Conservation (phyloP, 2,888 invertebrate genomes). For the Cryptocephalus moraei region DNA sequence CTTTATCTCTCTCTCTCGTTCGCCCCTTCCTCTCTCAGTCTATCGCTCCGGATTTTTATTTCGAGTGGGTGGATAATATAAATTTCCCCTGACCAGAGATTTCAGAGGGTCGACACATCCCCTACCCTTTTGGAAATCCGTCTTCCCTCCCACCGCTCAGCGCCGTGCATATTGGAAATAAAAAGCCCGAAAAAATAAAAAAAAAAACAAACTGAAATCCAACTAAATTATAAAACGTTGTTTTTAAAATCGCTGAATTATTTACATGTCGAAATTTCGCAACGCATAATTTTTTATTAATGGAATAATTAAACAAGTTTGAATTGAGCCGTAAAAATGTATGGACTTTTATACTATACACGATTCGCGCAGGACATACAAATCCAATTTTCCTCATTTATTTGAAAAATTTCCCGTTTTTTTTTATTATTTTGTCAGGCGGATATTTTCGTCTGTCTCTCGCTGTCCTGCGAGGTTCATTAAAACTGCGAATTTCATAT, state of each 20-base stretch:
- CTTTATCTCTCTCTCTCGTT: no score
- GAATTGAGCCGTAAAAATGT: conserved; percentile 17
- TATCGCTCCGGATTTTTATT: no score
- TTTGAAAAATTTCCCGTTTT: not conserved
- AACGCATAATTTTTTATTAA: conserved; percentile 18
- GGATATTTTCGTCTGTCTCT: no score
- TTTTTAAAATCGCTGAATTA: conserved; percentile 3
- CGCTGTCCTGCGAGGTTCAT: no score
- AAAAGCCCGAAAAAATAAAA: not conserved
- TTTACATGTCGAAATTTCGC: conserved; percentile 1
- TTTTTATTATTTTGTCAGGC: not conserved
- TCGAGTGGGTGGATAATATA: no score
- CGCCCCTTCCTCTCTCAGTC: no score
- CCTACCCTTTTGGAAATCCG: no score
- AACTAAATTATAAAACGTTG: not conserved
- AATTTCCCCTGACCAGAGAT: no score
- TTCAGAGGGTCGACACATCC: no score
- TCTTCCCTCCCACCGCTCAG: no score
- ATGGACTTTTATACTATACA: conserved; percentile 10
- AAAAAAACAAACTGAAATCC: not conserved
- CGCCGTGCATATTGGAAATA: no score
- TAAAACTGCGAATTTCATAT: no score
- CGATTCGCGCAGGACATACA: not conserved
- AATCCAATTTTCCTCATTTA: not conserved
- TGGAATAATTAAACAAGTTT: conserved; percentile 20